Conservation (phyloP, 2,113 vertebrate genomes). For the Progne subis region DNA sequence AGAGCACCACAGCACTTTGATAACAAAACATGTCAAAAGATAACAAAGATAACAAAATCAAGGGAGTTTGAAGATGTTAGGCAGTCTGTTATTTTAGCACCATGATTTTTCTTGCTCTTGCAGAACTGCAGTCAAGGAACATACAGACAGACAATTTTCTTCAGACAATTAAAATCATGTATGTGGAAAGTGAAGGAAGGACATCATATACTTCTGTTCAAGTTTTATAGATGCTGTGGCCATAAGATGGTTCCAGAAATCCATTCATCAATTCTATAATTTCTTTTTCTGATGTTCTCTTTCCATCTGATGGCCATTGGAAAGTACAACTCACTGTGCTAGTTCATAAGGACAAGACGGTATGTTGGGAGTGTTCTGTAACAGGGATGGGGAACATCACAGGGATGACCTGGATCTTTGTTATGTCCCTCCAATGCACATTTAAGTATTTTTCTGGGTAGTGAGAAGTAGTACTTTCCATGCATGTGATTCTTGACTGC, state of each 20-base stretch:
- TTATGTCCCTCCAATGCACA: neutral
- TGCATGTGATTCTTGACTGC: neutral
- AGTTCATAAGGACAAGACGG: neutral
- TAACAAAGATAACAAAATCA: neutral
- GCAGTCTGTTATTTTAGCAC: neutral
- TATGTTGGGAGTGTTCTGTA: neutral
- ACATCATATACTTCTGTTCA: neutral
- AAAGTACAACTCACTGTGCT: constrained; percentile 47
- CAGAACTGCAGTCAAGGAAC: neutral
- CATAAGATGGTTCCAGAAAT: neutral
- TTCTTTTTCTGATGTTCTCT: constrained; percentile 42
- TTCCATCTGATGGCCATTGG: neutral
- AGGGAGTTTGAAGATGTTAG: neutral
- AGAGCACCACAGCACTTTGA: neutral
- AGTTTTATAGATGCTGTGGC: neutral
- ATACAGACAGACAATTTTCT: neutral
- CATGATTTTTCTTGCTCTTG: neutral
- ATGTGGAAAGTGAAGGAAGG: neutral
- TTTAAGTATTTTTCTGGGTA: neutral
- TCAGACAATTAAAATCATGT: neutral
- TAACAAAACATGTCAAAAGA: neutral
- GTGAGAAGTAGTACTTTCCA: neutral
- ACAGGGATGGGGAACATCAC: neutral
- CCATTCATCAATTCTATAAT: constrained; percentile 6
- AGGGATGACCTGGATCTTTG: neutral